Percentiles rank a stretch among this genome's conserved stretches.
Conservation (phyloP, 1,140 invertebrate genomes). For the Drosophila burlai region DNA sequence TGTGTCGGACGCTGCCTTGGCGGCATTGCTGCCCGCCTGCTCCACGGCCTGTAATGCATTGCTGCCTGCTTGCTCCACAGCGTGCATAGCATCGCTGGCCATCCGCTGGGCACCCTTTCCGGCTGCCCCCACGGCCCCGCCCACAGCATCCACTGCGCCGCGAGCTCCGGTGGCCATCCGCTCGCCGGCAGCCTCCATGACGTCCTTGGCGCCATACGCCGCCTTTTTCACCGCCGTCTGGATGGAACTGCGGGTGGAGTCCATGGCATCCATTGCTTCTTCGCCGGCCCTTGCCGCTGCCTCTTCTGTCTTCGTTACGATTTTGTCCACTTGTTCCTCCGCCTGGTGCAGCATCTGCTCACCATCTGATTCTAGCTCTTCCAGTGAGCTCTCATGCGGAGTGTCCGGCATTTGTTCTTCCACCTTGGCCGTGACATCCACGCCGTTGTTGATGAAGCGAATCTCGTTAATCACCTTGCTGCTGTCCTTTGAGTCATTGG, state of each 20-base stretch:
- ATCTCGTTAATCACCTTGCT: slow-evolving; percentile 80
- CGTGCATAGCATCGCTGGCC: slow-evolving; percentile 59
- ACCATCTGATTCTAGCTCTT: slow-evolving; percentile 65
- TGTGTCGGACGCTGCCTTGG: slow-evolving; percentile 59
- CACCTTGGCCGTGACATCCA: slow-evolving; percentile 81
- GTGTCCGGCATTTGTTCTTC: slow-evolving; percentile 70
- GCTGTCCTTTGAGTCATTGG: slow-evolving; percentile 67
- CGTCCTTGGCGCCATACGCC: slow-evolving; percentile 65
- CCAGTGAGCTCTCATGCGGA: slow-evolving; percentile 48
- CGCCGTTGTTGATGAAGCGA: slow-evolving; percentile 82
- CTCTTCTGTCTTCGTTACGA: slow-evolving; percentile 30
- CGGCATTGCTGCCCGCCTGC: slow-evolving; percentile 63
- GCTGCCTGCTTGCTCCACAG: slow-evolving; percentile 50
- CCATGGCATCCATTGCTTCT: slow-evolving; percentile 39
- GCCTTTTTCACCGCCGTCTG: slow-evolving; percentile 60
- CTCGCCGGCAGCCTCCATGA: slow-evolving; percentile 69
- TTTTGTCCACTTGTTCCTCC: slow-evolving; percentile 60
- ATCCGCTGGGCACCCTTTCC: slow-evolving; percentile 53
- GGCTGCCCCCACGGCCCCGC: slow-evolving; percentile 54
- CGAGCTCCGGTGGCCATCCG: slow-evolving; percentile 69
- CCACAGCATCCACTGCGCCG: slow-evolving; percentile 63
- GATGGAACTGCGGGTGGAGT: slow-evolving; percentile 50
- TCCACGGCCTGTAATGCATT: slow-evolving; percentile 61
- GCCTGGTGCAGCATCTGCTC: slow-evolving; percentile 60
- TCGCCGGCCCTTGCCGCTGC: slow-evolving; percentile 19